A percentile compares a stretch with the other conserved stretches of the same genome.
phyloP scores from a whole-genome alignment of 2,113 vertebrate species.

The Nansenia antarctica region DNA sequence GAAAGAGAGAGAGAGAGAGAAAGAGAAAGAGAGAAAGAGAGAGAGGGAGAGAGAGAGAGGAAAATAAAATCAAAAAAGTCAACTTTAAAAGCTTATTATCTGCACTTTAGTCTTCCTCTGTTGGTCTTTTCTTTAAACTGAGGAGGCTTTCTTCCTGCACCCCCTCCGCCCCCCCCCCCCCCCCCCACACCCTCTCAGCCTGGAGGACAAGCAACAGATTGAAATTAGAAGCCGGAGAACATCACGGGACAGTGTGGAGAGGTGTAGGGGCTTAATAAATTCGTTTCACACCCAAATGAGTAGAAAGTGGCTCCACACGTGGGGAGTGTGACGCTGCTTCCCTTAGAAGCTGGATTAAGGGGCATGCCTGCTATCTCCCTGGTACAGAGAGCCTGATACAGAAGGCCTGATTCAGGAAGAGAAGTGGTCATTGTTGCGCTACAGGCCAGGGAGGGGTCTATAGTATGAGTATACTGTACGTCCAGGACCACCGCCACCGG shows the following conservation, averaged over 20 bases:
- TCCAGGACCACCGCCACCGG: too few relatives aligned
- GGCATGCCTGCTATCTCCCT: constrained; percentile 11
- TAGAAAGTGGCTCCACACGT: constrained; percentile 4
- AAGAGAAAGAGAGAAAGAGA: too few relatives aligned
- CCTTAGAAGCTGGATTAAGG: constrained; percentile 10
- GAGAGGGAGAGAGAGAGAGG: too few relatives aligned
- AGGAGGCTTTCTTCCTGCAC: not conserved
- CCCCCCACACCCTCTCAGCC: not conserved
- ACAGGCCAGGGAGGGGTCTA: too few relatives aligned
- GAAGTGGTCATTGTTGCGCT: constrained; percentile 34
- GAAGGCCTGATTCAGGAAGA: constrained; percentile 34
- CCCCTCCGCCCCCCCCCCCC: not conserved
- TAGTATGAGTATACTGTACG: too few relatives aligned
- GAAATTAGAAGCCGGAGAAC: not conserved
- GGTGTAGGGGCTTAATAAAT: constrained; percentile 14
- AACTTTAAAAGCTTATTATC: not conserved
- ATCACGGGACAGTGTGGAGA: constrained; percentile 22
- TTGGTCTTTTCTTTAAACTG: not conserved
- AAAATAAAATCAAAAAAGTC: too few relatives aligned
- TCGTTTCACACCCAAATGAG: constrained; percentile 25
- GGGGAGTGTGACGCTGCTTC: constrained; percentile 20
- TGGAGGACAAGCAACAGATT: not conserved
- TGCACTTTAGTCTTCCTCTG: not conserved
- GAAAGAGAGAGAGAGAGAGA: too few relatives aligned
- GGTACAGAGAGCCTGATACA: not conserved